phyloP scores from a whole-genome alignment of 2,797 vertebrate species.

The Lagorchestes hirsutus region DNA sequence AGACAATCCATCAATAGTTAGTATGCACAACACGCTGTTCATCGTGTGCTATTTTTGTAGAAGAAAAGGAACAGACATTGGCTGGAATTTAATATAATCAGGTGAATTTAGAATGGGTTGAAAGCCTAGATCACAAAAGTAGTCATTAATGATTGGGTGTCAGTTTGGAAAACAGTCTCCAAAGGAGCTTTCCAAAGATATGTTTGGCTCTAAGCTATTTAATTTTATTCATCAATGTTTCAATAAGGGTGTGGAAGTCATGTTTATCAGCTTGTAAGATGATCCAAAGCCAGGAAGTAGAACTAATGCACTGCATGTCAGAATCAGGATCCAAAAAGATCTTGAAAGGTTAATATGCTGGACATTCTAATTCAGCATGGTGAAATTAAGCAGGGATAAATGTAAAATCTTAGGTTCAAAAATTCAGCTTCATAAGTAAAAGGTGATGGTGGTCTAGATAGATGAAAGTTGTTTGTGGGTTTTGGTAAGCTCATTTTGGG shows the following conservation, averaged over 20 bases:
- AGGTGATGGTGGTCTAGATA: background rate
- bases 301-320: background rate
- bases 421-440: background rate
- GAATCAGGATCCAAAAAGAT: background rate
- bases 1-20: background rate
- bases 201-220: background rate
- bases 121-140: background rate
- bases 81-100: background rate
- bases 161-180: background rate
- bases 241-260: background rate
- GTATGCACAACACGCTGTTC: background rate
- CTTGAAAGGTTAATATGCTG: background rate
- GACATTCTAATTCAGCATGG: background rate
- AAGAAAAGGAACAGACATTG: no score
- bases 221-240: background rate
- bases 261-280: background rate
- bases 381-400: background rate
- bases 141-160: background rate
- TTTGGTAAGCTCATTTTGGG: background rate
- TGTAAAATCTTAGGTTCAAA: constrained; percentile 5
- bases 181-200: background rate
- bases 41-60: background rate
- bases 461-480: background rate
- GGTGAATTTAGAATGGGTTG: background rate
- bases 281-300: background rate